Evolutionary conservation across 2,797 vertebrate species (phyloP).

Genomic region (Gymnoscopelus braueri): DNA sequence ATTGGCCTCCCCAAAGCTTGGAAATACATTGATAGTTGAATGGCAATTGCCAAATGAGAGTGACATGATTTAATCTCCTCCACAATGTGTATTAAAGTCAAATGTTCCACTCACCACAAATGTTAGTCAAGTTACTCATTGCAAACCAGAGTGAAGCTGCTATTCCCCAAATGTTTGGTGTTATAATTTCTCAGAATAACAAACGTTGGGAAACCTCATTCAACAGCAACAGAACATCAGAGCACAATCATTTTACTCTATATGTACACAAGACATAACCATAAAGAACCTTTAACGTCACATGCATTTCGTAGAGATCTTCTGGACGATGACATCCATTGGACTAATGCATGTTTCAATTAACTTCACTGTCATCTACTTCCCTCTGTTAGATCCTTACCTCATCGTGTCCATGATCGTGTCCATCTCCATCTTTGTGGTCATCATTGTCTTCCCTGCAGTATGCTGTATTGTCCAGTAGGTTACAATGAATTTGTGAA

Average conservation of each 20-base stretch:
- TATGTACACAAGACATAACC: too few relatives aligned
- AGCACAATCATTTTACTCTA: too few relatives aligned
- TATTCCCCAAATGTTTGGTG: not conserved
- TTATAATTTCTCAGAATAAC: not conserved
- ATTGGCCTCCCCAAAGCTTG: too few relatives aligned
- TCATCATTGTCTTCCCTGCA: slow-evolving; percentile 48
- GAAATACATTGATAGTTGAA: too few relatives aligned
- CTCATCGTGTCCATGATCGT: slow-evolving; percentile 21
- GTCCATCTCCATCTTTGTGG: slow-evolving; percentile 33
- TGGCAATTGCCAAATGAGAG: too few relatives aligned
- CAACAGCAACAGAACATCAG: not conserved
- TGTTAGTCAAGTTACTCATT: not conserved
- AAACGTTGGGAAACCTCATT: not conserved
- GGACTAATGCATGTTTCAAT: not conserved
- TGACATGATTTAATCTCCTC: too few relatives aligned
- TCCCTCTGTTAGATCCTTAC: slow-evolving; percentile 50
- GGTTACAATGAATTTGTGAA: slow-evolving; percentile 32
- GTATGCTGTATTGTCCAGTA: slow-evolving; percentile 61
- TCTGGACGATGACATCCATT: not conserved
- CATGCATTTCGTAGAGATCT: not conserved
- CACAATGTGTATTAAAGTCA: not conserved
- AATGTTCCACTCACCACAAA: not conserved
- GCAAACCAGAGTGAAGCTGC: not conserved
- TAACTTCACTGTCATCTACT: not conserved
- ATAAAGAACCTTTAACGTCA: too few relatives aligned